phyloP scores from a whole-genome alignment of 2,888 invertebrate genomes.

The Nomada lathburiana region DNA sequence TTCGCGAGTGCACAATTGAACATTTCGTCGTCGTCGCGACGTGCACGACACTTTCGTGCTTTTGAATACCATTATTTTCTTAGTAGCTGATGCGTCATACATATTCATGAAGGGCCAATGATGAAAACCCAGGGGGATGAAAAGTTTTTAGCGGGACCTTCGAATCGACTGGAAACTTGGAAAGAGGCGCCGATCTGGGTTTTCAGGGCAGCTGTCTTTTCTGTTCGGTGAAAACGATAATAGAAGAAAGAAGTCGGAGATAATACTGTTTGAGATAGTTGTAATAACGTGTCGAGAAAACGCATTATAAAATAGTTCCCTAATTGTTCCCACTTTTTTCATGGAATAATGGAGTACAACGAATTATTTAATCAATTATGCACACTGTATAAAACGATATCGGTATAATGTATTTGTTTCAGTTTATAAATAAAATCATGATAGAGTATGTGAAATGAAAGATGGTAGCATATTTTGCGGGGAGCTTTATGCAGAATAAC shows the following conservation, averaged over 20 bases:
- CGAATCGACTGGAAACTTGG: not conserved
- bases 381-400: too few relatives aligned
- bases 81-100: slow-evolving; percentile 17
- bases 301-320: not conserved
- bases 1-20: slow-evolving; percentile 1
- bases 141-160: not conserved
- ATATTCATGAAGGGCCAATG: slow-evolving; percentile 19
- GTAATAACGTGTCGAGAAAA: not conserved
- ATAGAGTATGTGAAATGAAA: too few relatives aligned
- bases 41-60: not conserved
- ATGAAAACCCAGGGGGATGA: not conserved
- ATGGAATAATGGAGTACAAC: too few relatives aligned
- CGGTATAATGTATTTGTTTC: too few relatives aligned
- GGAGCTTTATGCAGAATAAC: too few relatives aligned
- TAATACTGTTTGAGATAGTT: not conserved
- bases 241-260: not conserved
- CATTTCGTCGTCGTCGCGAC: slow-evolving; percentile 1
- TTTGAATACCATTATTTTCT: slow-evolving; percentile 34
- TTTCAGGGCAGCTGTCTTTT: not conserved
- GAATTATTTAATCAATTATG: too few relatives aligned
- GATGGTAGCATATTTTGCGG: too few relatives aligned
- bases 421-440: too few relatives aligned
- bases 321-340: too few relatives aligned
- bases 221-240: not conserved
- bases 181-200: not conserved